Evolutionary conservation across 2,113 vertebrate genomes (phyloP).

Genomic region (Notechis scutatus): DNA sequence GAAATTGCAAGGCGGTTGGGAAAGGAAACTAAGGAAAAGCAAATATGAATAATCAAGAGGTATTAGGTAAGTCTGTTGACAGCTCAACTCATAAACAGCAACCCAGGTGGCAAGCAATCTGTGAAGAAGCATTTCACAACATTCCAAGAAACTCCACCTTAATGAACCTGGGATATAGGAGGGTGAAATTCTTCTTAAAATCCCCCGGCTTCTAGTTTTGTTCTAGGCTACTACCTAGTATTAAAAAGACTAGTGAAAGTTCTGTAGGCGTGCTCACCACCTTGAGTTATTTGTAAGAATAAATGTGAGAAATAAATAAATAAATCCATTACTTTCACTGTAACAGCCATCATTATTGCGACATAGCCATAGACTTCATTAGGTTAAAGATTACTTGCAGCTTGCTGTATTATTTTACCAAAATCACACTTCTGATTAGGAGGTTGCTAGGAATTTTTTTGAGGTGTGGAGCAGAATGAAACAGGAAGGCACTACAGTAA

Average conservation of each 20-base stretch:
- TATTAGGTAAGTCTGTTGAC: neutral
- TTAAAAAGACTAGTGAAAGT: neutral
- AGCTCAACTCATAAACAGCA: neutral
- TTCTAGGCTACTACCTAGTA: neutral
- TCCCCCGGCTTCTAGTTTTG: neutral
- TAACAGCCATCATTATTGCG: neutral
- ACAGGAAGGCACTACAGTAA: neutral
- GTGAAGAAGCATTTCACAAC: neutral
- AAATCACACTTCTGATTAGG: neutral
- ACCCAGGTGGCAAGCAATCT: neutral
- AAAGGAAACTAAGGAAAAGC: neutral
- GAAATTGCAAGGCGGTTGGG: neutral
- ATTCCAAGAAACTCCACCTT: neutral
- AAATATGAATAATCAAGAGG: neutral
- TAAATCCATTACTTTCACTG: neutral
- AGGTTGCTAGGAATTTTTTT: neutral
- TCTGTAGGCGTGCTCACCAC: neutral
- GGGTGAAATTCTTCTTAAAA: neutral
- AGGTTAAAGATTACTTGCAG: neutral
- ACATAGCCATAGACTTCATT: neutral
- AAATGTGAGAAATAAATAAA: neutral
- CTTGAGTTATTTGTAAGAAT: neutral
- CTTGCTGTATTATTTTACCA: neutral
- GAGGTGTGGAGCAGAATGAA: neutral
- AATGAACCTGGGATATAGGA: neutral